Evolutionary conservation across 2,113 vertebrate species (phyloP), one percentile per base, ranked within the genome.

Genomic region (Nettapus auritus): DNA sequence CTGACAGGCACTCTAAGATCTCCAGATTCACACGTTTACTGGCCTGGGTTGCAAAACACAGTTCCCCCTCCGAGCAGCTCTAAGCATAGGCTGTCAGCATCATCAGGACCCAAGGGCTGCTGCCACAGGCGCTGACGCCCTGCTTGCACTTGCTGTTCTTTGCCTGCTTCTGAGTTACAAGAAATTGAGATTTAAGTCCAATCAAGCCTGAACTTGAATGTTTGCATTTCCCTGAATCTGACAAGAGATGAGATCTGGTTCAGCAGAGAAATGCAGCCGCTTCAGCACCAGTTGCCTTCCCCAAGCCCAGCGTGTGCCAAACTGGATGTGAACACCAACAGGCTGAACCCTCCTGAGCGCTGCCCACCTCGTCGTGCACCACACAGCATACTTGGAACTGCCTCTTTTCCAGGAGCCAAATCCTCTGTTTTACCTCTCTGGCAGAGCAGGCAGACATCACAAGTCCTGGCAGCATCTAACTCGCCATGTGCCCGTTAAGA

Each of bases 21-120:
- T 86, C 50, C 33, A n/a, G 19, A 67, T 50, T 91, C 82, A 66
- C 88, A 78, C 55, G 28, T 88, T 21, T 18, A 38, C 33, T 15
- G 6, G 7, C 52, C 64, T 66, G 40, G 67, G 70, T 66, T 53
- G 44, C n/a, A 86, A 88, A 79, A 62, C 21, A 25, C 3, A 60
- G 53, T 80, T 59, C 9, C 31, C 9, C 13, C 23, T 44, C 40
- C 0, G 3, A 87, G 64, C 33, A 77, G 52, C 38, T 68, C 48
- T 29, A 23, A 14, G 53, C 38, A 33, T 8, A 22, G 2, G 2
- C 36, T 79, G 66, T 21, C 69, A 77, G 28, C 1, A 1, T 20
- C 3, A 0, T 14, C 33, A 53, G 59, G 40, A 82, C 17, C 31
- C 1, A 0, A 6, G 0, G 5, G 42, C 18, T 3, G 0, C 59